Evolutionary conservation across 2,888 invertebrate species (phyloP).

Genomic region (Zhengitettix transpicula): DNA sequence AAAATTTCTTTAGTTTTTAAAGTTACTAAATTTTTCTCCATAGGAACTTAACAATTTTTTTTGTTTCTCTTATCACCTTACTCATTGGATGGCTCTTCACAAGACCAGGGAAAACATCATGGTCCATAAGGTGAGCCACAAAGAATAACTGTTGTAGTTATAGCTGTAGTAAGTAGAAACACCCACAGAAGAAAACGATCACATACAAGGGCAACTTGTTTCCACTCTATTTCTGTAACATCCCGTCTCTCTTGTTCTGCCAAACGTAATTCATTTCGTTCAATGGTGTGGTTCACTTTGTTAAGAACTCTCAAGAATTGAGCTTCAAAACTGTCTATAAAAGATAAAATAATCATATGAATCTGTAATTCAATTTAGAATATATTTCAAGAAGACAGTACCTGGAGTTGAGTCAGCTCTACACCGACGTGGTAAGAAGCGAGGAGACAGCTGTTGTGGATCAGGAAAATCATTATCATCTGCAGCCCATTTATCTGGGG

Average conservation of each 20-base stretch:
- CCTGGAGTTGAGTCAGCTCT: conserved; percentile 15
- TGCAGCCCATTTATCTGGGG: conserved; percentile 26
- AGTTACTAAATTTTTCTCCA: background rate
- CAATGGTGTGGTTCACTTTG: conserved; percentile 57
- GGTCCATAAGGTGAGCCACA: conserved; percentile 37
- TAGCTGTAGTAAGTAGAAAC: conserved; percentile 57
- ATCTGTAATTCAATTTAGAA: background rate
- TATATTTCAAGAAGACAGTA: background rate
- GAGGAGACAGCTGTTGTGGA: conserved; percentile 28
- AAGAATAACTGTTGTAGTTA: conserved; percentile 64
- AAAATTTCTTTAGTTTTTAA: too few relatives aligned
- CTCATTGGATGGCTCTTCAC: background rate
- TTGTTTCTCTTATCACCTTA: background rate
- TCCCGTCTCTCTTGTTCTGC: conserved; percentile 65
- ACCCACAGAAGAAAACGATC: conserved; percentile 61
- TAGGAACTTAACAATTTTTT: background rate
- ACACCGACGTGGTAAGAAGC: conserved; percentile 23
- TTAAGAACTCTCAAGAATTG: conserved; percentile 50
- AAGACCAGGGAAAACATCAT: conserved; percentile 9
- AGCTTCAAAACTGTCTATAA: conserved; percentile 34
- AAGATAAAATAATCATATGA: background rate
- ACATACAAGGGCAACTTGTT: conserved; percentile 62
- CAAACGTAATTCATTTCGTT: conserved; percentile 61
- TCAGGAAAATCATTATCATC: conserved; percentile 23
- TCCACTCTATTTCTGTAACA: conserved; percentile 71